Percentiles rank a stretch among this genome's conserved stretches.
Evolutionary conservation across 2,888 invertebrate species (phyloP).

Genomic region (Cryptus armator): DNA sequence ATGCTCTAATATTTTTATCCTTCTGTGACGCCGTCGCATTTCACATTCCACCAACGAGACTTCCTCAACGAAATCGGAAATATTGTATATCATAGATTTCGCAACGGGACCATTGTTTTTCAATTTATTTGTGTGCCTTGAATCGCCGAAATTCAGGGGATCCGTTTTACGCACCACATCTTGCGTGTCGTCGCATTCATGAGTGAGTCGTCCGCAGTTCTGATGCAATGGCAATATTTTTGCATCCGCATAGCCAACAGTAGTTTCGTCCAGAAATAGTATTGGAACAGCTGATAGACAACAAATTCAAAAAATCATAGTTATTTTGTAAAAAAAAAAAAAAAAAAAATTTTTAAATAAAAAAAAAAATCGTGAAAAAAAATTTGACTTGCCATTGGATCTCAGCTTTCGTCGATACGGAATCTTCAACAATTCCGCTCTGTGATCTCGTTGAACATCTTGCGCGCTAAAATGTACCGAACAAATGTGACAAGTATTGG

Average conservation of each 20-base stretch:
- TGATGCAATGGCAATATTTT: not conserved
- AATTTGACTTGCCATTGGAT: not conserved
- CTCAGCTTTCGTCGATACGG: slow-evolving; percentile 5
- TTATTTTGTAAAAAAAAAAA: not conserved
- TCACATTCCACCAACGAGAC: not conserved
- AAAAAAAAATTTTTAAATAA: not conserved
- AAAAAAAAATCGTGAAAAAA: not conserved
- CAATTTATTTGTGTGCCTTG: not conserved
- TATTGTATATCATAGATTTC: too few species aligned
- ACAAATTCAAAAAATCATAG: not conserved
- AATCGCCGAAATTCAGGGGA: not conserved
- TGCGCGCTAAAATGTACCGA: not conserved
- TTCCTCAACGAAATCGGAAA: not conserved
- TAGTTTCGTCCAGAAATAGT: not conserved
- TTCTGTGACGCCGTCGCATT: not conserved
- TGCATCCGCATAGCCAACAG: not conserved
- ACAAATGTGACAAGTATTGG: not conserved
- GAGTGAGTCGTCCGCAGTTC: not conserved
- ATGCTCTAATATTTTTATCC: not conserved
- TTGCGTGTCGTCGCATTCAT: not conserved
- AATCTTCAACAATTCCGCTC: not conserved
- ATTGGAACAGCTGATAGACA: not conserved
- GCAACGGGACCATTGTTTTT: not conserved
- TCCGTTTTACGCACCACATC: not conserved
- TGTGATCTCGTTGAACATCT: not conserved